These are phyloP conservation scores for Trichopria drosophilae DNA, from an alignment of 2,888 invertebrate species.

Conservation along the genomic window DNA sequence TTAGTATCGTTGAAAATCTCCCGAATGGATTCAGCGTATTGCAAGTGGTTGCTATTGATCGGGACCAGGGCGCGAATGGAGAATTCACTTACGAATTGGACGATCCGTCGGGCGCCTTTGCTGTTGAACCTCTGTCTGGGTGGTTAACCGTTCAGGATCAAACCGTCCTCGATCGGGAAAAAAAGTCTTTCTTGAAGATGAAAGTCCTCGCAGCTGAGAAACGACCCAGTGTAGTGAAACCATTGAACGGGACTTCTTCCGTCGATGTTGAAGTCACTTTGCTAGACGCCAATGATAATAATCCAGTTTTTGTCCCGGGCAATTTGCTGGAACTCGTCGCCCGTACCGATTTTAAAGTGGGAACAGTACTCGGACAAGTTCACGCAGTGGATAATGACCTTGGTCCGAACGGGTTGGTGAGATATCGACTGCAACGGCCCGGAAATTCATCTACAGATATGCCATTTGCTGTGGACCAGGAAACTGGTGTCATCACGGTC, in stretches of 20 bases:
- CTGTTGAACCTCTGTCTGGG: conserved; percentile 76
- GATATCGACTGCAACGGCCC: conserved; percentile 73
- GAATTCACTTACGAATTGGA: conserved; percentile 79
- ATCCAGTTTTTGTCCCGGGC: conserved; percentile 81
- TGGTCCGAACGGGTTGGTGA: conserved; percentile 75
- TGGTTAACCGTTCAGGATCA: conserved; percentile 84
- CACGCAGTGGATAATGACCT: conserved; percentile 82
- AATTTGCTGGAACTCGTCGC: conserved; percentile 80
- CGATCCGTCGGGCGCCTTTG: conserved; percentile 76
- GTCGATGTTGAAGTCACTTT: conserved; percentile 81
- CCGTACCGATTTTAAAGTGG: conserved; percentile 69
- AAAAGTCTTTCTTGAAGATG: conserved; percentile 71
- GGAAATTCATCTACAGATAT: conserved; percentile 68
- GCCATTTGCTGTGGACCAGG: conserved; percentile 73
- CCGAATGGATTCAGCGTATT: conserved; percentile 78
- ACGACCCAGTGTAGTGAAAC: conserved; percentile 64
- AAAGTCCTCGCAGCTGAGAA: conserved; percentile 80
- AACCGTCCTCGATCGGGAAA: conserved; percentile 78
- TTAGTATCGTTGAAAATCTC: conserved; percentile 88
- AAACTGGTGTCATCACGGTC: conserved; percentile 71
- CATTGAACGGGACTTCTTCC: conserved; percentile 56
- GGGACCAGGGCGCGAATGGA: conserved; percentile 83
- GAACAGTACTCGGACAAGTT: conserved; percentile 73
- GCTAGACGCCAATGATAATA: conserved; percentile 89
- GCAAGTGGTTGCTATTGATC: conserved; percentile 76